Evolutionary conservation across 2,888 invertebrate genomes (phyloP), one percentile per base, ranked within the genome.

Genomic region (Drosophila tanythrix): DNA sequence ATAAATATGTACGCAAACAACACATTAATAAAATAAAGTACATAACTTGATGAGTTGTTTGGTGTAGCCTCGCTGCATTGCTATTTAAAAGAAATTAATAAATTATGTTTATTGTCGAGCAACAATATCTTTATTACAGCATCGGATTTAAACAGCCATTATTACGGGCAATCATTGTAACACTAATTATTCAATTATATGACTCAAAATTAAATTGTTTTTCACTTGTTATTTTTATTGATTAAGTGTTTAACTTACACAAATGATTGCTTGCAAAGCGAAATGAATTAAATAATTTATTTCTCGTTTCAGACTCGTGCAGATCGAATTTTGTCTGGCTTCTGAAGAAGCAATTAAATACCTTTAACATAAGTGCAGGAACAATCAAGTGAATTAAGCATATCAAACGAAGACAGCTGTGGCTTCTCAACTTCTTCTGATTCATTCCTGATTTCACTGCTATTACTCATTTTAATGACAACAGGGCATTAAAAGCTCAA

Each of bases 1-100:
- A 66, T 70, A 76, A 57, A 76, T 46, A 56, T 29, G 55, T 27
- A 57, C 55, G 27, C 48, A 50, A 70, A 21, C 21, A 35, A 29
- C 31, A 43, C 58, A 60, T 27, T 60, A 51, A 72, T 57, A 48
- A 29, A 56, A 35, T 69, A 31, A 53, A 50, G 21, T 33, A 66
- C 36, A 46, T 66, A 53, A 31, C 15, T 29, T 18, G 2, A 56
- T 38, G 38, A 29, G 7, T 25, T 56, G 53, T 56, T 53, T 29
- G 31, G 21, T 33, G 13, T 53, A 55, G 27, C 18, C 36, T 18
- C n/a, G 50, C 2, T 35, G 21, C 38, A 38, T 61, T 21, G 7
- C 13, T 29, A 38, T 53, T 38, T 4, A 31, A 10, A 35, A 2
- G 13, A 11, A 53, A 40, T 25, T 48, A 15, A 40, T 50, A 38